These are phyloP conservation scores for Bubalus kerabau DNA, from an alignment of 2,113 vertebrate genomes.

Conservation along the genomic window DNA sequence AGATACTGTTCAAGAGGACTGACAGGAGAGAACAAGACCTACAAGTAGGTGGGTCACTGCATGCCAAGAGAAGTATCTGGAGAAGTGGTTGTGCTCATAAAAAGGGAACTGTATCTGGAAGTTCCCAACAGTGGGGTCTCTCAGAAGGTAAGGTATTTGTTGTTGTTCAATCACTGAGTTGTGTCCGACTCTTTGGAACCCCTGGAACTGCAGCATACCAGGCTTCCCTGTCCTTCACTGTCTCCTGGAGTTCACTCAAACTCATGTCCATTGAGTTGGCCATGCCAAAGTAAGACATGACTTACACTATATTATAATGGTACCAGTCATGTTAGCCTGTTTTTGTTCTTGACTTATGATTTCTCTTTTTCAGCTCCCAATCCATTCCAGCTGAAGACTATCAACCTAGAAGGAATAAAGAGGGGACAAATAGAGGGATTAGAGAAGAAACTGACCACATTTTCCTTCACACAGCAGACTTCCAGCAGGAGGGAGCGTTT, in stretches of 20 bases:
- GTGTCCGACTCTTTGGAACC: background rate
- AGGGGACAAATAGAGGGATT: conserved; percentile 28
- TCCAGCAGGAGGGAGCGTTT: background rate
- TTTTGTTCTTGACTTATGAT: background rate
- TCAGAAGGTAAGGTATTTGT: background rate
- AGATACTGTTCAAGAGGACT: background rate
- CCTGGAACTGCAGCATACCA: background rate
- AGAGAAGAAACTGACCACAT: background rate
- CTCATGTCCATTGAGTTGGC: background rate
- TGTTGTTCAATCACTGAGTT: background rate
- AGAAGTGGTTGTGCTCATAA: background rate
- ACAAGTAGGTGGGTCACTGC: background rate
- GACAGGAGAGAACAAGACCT: background rate
- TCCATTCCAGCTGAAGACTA: background rate
- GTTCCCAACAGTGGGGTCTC: background rate
- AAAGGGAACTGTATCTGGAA: background rate
- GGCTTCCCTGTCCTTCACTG: background rate
- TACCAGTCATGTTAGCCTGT: background rate
- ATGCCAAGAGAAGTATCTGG: background rate
- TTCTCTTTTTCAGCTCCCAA: background rate
- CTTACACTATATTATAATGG: conserved; percentile 8
- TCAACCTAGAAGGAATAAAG: background rate
- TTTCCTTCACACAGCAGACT: background rate
- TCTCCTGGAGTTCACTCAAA: background rate
- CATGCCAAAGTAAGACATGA: background rate